Evolutionary conservation across 2,797 vertebrate genomes (phyloP).

Genomic region (Alectoris magna): DNA sequence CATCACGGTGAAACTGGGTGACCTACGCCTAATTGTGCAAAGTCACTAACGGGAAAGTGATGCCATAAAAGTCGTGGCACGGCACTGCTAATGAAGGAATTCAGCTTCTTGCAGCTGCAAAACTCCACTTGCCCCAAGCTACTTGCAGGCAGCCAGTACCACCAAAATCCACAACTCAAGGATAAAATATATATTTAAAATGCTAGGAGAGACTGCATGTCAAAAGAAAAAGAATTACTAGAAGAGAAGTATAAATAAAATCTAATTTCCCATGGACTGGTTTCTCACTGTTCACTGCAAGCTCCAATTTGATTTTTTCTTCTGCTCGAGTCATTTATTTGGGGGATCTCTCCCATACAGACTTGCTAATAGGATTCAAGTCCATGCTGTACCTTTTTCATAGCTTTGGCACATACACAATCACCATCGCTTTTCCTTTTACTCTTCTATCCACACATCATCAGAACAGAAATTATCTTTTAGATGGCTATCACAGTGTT

Average conservation of each 20-base stretch:
- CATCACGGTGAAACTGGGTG: not conserved
- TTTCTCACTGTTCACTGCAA: not conserved
- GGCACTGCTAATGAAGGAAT: not conserved
- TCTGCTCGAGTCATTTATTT: not conserved
- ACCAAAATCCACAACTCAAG: not conserved
- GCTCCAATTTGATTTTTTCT: not conserved
- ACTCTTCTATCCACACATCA: not conserved
- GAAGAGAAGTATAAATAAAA: not conserved
- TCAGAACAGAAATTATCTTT: conserved; percentile 34
- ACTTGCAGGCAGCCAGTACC: not conserved
- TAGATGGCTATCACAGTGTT: not conserved
- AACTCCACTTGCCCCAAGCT: not conserved
- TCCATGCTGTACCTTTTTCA: not conserved
- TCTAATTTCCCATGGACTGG: not conserved
- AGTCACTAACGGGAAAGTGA: not conserved
- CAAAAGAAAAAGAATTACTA: not conserved
- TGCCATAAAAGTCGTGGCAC: not conserved
- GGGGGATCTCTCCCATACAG: not conserved
- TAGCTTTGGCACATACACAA: not conserved
- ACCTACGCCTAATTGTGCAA: not conserved
- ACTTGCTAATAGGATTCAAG: not conserved
- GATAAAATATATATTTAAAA: not conserved
- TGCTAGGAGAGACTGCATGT: not conserved
- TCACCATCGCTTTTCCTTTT: not conserved
- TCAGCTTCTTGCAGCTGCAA: not conserved